Base-by-base conservation (phyloP, 2,113 vertebrate species). In the Periophthalmus modestus region DNA sequence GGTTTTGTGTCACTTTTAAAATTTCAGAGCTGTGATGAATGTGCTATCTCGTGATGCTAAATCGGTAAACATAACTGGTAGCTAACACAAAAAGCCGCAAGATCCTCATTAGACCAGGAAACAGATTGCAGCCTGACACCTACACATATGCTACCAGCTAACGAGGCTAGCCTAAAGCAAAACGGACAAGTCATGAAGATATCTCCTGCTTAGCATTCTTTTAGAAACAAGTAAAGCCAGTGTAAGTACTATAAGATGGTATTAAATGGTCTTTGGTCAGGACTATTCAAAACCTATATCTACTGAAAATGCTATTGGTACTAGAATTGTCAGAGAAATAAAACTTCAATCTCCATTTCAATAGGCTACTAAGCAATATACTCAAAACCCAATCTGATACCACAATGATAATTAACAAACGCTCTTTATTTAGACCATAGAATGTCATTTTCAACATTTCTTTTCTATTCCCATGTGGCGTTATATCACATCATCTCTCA, bases 81-180 rank as follows among this genome's bases (percentile, higher is more conserved):
- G 63, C 77, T 28, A 71, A 47, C 21, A 19, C 71, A 72, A 65
- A 68, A 39, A 84, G 79, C 82, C 75, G 77, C 75, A 84, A 75
- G 54, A 82, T 79, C 74, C 83, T 92, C 85, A 90, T 92, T 92
- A 92, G 74, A 72, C 75, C 75, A 71, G 71, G 59, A 54, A 71
- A 92, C 92, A 93, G 91, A 91, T 90, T 93, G 92, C 75, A 69
- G 66, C 77, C 85, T 72, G 75, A 87, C 84, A 87, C 48, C 77
- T 67, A 19, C 85, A 88, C 92, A 94, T 91, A 93, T 91, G 92
- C 80, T 91, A 90, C 80, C 71, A 79, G 86, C 91, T 94, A 93
- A 94, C 83, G 85, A 92, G 91, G 77, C 75, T 74, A 73, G 88
- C 93, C 86, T 79, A 69, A 75, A 88, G 93, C 88, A 87, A 71